Evolutionary conservation across 2,113 vertebrate species (phyloP), one percentile per base, ranked within the genome.

Genomic region (Ceyx cyanopectus): DNA sequence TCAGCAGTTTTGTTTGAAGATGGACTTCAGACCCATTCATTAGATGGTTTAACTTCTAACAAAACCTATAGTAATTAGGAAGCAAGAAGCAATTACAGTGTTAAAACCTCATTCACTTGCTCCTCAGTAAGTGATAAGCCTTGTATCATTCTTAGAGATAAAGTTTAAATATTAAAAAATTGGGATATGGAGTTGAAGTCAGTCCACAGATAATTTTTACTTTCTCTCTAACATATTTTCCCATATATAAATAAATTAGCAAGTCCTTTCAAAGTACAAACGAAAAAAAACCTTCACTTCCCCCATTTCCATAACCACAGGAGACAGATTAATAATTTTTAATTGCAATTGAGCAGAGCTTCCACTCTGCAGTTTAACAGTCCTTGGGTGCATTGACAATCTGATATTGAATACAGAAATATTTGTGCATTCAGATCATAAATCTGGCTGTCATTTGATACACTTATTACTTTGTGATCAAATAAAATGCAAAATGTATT

Each of bases 361-460:
- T 34, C 62, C 77, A 81, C 24, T 62, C 61, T 86, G 48, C 68
- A 88, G 45, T 57, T 86, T 91, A 48, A 53, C 45, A 88, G 57
- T 10, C 65, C 41, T 75, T 93, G 32, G 61, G 22, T 67, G 30
- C 73, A 86, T 79, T 86, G 37, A 37, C 37, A 37, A 37, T 37
- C 37, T 37, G 37, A 37, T 37, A 37, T 37, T 37, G 37, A 37
- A 37, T 37, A 37, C 34, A 86, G 19, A 88, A 78, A 32, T 91
- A 65, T 65, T 92, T 93, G 30, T 58, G 69, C 60, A 94, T 81
- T 93, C 77, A 92, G 48, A 86, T 57, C 29, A 88, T 51, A 77
- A 94, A 91, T 63, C 40, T 54, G 56, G 91, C 63, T 90, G 85
- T 72, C 79, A 85, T 73, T 85, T 91, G 65, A 83, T 51, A 58